Evolutionary conservation across 2,113 vertebrate genomes (phyloP).

Genomic region (Heloderma charlesbogerti): DNA sequence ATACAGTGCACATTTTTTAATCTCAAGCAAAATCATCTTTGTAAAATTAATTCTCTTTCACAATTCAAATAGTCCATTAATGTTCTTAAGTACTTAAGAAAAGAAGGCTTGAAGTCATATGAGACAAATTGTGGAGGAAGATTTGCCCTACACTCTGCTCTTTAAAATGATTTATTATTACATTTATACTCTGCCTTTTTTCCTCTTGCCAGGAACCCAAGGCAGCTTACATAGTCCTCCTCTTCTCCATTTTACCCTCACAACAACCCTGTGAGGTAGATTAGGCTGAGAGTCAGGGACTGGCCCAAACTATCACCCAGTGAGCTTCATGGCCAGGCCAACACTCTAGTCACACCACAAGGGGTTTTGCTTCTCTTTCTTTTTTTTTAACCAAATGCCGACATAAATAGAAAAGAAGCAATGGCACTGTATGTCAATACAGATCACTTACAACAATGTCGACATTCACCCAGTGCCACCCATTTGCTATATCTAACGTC

Average conservation of each 20-base stretch:
- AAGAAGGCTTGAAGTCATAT: neutral
- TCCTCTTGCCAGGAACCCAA: too few relatives aligned
- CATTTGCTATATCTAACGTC: neutral
- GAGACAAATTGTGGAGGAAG: neutral
- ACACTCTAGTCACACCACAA: too few relatives aligned
- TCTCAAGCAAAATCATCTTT: neutral
- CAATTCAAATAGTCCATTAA: neutral
- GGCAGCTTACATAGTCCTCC: too few relatives aligned
- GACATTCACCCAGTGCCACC: neutral
- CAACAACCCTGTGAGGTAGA: too few relatives aligned
- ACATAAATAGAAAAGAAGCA: neutral
- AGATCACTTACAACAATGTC: neutral
- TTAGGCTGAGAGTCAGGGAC: too few relatives aligned
- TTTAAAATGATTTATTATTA: too few relatives aligned
- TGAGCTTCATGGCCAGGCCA: too few relatives aligned
- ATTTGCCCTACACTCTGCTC: neutral
- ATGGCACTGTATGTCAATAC: neutral
- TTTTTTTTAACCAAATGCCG: neutral
- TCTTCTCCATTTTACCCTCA: too few relatives aligned
- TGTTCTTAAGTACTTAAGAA: neutral
- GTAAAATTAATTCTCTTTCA: neutral
- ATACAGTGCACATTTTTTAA: neutral
- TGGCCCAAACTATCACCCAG: too few relatives aligned
- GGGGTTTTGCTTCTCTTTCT: neutral
- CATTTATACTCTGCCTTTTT: too few relatives aligned